Evolutionary conservation across 2,888 invertebrate species (phyloP).

Genomic region (Morpho deidamia): DNA sequence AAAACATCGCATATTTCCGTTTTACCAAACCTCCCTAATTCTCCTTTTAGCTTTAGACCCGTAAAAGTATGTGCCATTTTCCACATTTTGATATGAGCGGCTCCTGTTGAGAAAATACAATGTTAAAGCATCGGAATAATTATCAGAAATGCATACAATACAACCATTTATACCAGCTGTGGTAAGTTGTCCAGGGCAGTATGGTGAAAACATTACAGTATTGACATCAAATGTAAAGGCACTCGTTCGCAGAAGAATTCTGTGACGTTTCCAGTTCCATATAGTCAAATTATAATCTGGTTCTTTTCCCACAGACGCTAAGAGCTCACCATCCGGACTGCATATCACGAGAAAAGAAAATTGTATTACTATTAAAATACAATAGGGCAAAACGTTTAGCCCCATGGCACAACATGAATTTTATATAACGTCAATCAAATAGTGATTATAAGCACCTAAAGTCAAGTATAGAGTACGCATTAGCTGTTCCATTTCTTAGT

Average conservation of each 20-base stretch:
- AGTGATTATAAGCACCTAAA: slow-evolving; percentile 77
- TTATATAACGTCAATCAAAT: no score
- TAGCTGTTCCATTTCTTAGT: slow-evolving; percentile 86
- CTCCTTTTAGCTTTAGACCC: slow-evolving; percentile 92
- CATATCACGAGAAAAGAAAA: slow-evolving; percentile 24
- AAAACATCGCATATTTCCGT: slow-evolving; percentile 94
- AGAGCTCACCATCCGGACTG: slow-evolving; percentile 87
- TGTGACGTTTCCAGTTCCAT: slow-evolving; percentile 91
- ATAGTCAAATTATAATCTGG: slow-evolving; percentile 93
- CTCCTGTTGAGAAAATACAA: slow-evolving; percentile 55
- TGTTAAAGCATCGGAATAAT: not conserved
- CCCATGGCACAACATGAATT: no score
- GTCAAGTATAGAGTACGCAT: slow-evolving; percentile 84
- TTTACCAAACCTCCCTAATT: slow-evolving; percentile 93
- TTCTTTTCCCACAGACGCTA: slow-evolving; percentile 90
- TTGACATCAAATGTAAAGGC: slow-evolving; percentile 91
- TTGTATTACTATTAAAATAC: no score
- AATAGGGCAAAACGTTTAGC: no score
- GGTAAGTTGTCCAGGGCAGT: slow-evolving; percentile 87
- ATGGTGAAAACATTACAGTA: slow-evolving; percentile 88
- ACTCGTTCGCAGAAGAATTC: slow-evolving; percentile 87
- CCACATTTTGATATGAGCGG: slow-evolving; percentile 93
- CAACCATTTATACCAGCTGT: slow-evolving; percentile 80
- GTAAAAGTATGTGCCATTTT: slow-evolving; percentile 95
- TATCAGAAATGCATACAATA: not conserved